Conservation (phyloP, 2,888 invertebrate genomes). For the Ypsolopha scabrella region DNA sequence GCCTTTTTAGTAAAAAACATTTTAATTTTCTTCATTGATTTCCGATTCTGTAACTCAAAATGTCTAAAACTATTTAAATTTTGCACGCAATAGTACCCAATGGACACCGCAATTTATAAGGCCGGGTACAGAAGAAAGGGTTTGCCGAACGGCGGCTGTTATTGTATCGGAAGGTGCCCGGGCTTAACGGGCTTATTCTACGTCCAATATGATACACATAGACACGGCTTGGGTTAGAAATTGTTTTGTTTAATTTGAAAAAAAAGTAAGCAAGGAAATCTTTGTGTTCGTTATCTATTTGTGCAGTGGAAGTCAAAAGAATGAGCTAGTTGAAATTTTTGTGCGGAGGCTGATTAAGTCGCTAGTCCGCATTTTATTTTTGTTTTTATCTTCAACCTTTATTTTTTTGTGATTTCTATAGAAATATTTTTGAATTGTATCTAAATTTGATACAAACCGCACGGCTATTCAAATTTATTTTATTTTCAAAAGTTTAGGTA, state of each 20-base stretch:
- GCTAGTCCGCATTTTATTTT: no score
- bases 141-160: slow-evolving; percentile 43
- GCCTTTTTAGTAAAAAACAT: not conserved
- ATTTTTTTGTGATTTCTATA: no score
- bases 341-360: no score
- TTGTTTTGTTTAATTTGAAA: no score
- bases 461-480: not conserved
- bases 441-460: no score
- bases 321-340: no score
- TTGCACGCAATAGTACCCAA: slow-evolving; percentile 22
- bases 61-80: not conserved
- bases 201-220: not conserved
- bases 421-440: no score
- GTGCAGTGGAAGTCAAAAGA: no score
- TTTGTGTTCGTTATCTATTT: no score
- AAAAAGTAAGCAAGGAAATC: no score
- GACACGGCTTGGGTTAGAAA: not conserved
- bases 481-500: not conserved
- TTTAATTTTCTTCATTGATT: not conserved
- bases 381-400: no score
- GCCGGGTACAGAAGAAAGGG: slow-evolving; percentile 45
- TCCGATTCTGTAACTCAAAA: not conserved
- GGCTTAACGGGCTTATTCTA: slow-evolving; percentile 41
- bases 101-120: slow-evolving; percentile 65
- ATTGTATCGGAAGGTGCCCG: slow-evolving; percentile 63